Conservation (phyloP, 2,888 invertebrate species). For the Callimorpha dominula region DNA sequence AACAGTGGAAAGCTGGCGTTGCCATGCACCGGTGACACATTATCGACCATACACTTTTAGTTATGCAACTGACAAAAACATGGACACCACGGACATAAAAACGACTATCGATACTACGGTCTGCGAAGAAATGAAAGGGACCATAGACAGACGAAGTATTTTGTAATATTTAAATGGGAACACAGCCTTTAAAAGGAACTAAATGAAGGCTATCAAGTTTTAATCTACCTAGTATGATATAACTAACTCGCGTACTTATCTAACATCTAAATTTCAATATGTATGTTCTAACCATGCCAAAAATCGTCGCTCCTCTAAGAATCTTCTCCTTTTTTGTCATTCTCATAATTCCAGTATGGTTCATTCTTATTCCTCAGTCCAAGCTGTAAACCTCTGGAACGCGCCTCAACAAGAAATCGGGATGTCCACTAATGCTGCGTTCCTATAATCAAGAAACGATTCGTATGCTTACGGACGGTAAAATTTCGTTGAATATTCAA, state of each 20-base stretch:
- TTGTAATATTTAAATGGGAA: conserved; percentile 45
- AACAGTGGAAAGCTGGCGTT: conserved; percentile 55
- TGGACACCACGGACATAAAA: conserved; percentile 43
- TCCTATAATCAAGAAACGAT: too few relatives aligned
- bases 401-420: too few relatives aligned
- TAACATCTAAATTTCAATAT: too few relatives aligned
- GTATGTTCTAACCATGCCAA: too few relatives aligned
- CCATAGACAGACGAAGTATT: conserved; percentile 34
- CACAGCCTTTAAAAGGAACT: conserved; percentile 45
- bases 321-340: too few relatives aligned
- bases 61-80: conserved; percentile 59
- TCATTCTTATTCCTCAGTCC: too few relatives aligned
- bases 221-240: conserved; percentile 21
- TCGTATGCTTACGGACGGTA: too few relatives aligned
- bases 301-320: too few relatives aligned
- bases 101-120: conserved; percentile 41
- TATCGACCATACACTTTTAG: conserved; percentile 56
- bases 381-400: too few relatives aligned
- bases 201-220: conserved; percentile 37
- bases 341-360: too few relatives aligned
- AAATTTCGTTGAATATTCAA: too few relatives aligned
- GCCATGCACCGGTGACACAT: conserved; percentile 55
- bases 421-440: too few relatives aligned
- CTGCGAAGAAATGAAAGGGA: conserved; percentile 35
- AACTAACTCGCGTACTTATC: neutral